phyloP scores from a whole-genome alignment of 2,113 vertebrate species.

The Pteropus alecto region DNA sequence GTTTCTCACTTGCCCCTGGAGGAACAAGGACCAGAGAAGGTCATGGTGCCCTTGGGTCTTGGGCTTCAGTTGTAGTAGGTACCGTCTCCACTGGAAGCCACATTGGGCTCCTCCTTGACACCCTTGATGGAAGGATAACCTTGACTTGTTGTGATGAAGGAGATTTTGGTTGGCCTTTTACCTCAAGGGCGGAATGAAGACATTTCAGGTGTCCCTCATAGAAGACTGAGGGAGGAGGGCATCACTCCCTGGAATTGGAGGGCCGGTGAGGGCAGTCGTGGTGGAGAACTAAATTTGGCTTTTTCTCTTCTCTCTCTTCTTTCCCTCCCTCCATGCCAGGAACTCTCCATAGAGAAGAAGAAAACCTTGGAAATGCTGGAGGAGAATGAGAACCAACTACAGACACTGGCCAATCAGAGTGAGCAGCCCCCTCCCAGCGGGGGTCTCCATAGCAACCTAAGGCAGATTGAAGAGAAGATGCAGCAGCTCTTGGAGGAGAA shows the following conservation, averaged over 20 bases:
- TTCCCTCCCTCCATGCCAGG: slow-evolving; percentile 79
- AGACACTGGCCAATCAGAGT: slow-evolving; percentile 61
- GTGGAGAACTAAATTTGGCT: background rate
- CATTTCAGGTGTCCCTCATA: background rate
- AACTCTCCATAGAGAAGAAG: slow-evolving; percentile 94
- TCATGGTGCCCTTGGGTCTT: background rate
- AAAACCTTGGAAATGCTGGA: slow-evolving; percentile 91
- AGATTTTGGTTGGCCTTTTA: background rate
- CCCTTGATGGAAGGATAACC: background rate
- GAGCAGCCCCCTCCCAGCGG: slow-evolving; percentile 73
- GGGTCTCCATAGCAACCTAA: slow-evolving; percentile 88
- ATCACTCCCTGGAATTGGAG: background rate
- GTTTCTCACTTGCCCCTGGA: background rate
- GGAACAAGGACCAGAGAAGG: background rate
- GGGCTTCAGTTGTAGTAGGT: background rate
- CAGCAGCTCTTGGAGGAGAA: slow-evolving; percentile 92
- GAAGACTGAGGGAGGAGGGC: background rate
- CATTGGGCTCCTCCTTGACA: background rate
- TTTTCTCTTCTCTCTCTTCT: background rate
- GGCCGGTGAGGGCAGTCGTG: background rate
- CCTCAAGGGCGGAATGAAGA: background rate
- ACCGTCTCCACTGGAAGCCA: background rate
- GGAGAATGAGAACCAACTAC: slow-evolving; percentile 81
- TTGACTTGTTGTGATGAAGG: background rate
- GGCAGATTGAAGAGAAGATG: slow-evolving; percentile 95